Percentiles rank a stretch among this genome's conserved stretches.
Conservation (phyloP, 2,797 vertebrate genomes). For the Graptemys geographica region DNA sequence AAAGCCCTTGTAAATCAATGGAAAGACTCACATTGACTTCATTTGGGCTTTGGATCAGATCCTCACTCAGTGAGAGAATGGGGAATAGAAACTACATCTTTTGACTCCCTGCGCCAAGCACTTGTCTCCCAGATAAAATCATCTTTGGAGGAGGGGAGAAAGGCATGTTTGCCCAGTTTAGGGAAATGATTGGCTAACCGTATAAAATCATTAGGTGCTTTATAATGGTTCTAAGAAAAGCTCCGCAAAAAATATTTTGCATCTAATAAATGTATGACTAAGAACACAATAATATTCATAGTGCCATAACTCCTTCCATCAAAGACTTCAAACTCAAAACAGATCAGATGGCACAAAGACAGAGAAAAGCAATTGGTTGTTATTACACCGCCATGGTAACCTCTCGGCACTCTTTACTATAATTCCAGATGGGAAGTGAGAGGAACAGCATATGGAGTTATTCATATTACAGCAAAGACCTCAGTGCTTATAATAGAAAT, state of each 20-base stretch:
- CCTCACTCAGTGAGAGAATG: neutral
- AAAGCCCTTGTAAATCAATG: neutral
- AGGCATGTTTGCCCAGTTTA: neutral
- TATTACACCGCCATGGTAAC: constrained; percentile 23
- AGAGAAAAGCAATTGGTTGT: constrained; percentile 23
- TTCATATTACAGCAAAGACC: neutral
- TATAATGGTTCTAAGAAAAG: constrained; percentile 39
- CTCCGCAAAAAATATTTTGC: constrained; percentile 50
- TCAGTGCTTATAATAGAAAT: neutral
- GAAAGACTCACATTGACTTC: neutral
- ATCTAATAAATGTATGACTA: constrained; percentile 61
- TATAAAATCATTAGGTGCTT: neutral
- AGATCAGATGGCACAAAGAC: constrained; percentile 31
- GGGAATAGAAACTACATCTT: neutral
- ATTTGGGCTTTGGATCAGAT: constrained; percentile 7
- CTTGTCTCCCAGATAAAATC: neutral
- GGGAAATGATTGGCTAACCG: neutral
- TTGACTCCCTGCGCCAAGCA: neutral
- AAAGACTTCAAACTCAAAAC: constrained; percentile 49
- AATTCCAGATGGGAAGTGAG: neutral
- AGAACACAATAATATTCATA: constrained; percentile 36
- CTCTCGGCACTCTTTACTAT: constrained; percentile 9
- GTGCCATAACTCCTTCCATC: constrained; percentile 54
- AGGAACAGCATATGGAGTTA: neutral
- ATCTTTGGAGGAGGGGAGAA: neutral